A percentile compares a stretch with the other conserved stretches of the same genome.
Conservation (phyloP, 2,797 vertebrate species). For the Cuculus canorus region DNA sequence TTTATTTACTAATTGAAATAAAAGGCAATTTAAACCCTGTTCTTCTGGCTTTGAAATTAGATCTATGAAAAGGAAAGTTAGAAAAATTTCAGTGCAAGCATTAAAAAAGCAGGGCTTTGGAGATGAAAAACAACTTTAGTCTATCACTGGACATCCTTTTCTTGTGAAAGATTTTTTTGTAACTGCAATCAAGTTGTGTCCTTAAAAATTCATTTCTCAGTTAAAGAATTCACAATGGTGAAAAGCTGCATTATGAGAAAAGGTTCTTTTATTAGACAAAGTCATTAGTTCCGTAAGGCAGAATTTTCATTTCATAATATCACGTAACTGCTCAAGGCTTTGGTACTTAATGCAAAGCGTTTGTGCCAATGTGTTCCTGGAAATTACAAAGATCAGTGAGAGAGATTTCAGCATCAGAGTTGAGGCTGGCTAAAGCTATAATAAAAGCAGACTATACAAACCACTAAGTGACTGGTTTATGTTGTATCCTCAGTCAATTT, state of each 20-base stretch:
- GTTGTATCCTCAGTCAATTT: not conserved
- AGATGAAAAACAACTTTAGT: not conserved
- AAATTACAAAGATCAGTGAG: not conserved
- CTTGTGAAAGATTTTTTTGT: not conserved
- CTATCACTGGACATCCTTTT: not conserved
- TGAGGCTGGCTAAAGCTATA: not conserved
- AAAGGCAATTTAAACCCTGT: not conserved
- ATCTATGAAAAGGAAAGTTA: not conserved
- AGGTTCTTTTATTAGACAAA: conserved; percentile 43
- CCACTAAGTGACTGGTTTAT: not conserved
- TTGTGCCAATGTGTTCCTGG: conserved; percentile 29
- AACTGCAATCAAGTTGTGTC: not conserved
- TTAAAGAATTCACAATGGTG: not conserved
- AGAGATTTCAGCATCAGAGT: not conserved
- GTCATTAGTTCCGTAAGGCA: not conserved
- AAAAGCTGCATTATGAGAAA: not conserved
- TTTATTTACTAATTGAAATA: not conserved
- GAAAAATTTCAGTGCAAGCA: not conserved
- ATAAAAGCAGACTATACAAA: not conserved
- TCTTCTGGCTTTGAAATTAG: not conserved
- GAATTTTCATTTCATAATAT: conserved; percentile 36
- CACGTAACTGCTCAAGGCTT: not conserved
- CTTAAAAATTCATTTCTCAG: not conserved
- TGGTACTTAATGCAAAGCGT: not conserved
- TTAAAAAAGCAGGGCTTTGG: not conserved